Evolutionary conservation across 2,888 invertebrate species (phyloP), one percentile per base, ranked within the genome.

Genomic region (Plagodis pulveraria): DNA sequence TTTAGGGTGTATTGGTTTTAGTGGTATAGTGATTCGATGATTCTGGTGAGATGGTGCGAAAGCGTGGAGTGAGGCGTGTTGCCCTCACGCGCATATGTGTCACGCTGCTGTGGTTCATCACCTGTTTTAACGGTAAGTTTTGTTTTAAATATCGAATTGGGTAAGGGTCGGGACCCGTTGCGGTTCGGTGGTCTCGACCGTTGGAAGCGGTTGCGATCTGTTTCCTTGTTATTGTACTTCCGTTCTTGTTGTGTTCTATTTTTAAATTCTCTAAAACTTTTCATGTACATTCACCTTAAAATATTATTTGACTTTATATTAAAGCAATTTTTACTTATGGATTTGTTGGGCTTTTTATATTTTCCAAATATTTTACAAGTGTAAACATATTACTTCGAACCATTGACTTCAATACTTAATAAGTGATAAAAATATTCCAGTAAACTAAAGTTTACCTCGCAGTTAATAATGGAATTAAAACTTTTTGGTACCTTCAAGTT

Each of bases 91-190:
- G 84, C 69, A 72, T 87, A 67, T 88, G 86, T 78, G 79, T 83
- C 56, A 75, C 82, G 58, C 69, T 89, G 52, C 68, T 91, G 74
- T 90, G 88, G 88, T 71, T 91, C 76, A 69, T 88, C 83, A 83
- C 84, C 78, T 89, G 87, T 83, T 85, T 89, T 64, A 83, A 86
- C 74, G 89, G 91, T 91, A 86, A 87, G 91, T 90, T 80, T 77
- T 52, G 56, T 60, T 61, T 61, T 61, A 56, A 71, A 66, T 65
- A 65, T 73, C 66, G 56, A 51, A 60, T 73, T 75, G 70, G 57
- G 62, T 67, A 69, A 77, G 77, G 81, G 74, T 73, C 10, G 70
- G 71, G 69, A 71, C 73, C 40, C 66, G 85, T 77, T 74, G 76
- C 80, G 87, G 83, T 83, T 74, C 74, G 80, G 61, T 80, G 71